A percentile compares a stretch with the other conserved stretches of the same genome.
Conservation (phyloP, 2,888 invertebrate genomes). For the Andrena bucephala region DNA sequence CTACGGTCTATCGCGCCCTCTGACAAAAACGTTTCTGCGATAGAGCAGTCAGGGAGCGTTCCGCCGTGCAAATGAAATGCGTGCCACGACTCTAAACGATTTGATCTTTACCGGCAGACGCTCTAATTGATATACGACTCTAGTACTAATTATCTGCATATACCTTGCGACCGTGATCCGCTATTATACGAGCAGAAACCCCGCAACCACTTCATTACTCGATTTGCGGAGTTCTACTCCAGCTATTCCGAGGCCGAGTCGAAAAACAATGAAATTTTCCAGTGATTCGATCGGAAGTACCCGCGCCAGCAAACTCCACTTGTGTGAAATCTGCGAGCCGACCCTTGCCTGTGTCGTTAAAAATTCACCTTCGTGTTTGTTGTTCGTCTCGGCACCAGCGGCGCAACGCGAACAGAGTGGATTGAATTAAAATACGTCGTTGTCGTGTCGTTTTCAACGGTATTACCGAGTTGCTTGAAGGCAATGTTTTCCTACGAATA, state of each 20-base stretch:
- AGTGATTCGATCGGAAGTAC: slow-evolving; percentile 19
- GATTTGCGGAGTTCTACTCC: slow-evolving; percentile 33
- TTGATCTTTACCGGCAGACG: no score
- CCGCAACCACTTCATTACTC: slow-evolving; percentile 2
- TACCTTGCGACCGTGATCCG: neutral
- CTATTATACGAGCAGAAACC: neutral
- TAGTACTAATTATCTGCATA: neutral
- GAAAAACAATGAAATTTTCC: slow-evolving; percentile 20
- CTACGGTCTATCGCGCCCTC: slow-evolving; percentile 6
- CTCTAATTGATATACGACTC: neutral
- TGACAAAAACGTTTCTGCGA: neutral
- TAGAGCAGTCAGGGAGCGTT: neutral
- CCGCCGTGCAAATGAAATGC: neutral
- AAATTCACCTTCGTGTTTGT: no score
- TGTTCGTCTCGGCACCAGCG: no score
- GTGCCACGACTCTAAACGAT: neutral
- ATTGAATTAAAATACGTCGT: no score
- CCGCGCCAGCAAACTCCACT: neutral
- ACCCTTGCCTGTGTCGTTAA: no score
- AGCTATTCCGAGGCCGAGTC: slow-evolving; percentile 12
- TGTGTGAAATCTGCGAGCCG: no score
- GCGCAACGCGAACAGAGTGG: no score
- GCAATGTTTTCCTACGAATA: neutral
- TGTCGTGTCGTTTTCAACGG: no score
- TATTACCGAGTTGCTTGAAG: no score